Conservation (phyloP, 1,140 invertebrate species). For the Trichonephila inaurata region DNA sequence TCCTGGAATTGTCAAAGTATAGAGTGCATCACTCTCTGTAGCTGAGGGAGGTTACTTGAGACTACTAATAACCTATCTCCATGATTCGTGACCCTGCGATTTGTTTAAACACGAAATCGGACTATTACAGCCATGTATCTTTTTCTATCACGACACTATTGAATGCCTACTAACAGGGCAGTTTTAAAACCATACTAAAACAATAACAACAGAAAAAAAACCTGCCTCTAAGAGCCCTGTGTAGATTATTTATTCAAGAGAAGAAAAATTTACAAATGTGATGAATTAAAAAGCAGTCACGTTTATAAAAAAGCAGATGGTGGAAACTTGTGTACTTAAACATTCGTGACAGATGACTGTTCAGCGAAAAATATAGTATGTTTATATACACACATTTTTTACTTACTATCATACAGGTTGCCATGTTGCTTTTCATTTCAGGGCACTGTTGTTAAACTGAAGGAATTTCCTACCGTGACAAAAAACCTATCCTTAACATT, state of each 20-base stretch:
- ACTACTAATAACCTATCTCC: background rate
- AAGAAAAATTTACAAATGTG: background rate
- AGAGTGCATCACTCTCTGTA: background rate
- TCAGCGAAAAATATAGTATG: background rate
- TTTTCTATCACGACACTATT: background rate
- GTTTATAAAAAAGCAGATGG: background rate
- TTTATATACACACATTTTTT: background rate
- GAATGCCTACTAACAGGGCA: background rate
- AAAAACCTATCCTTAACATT: too few relatives aligned
- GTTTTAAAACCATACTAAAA: background rate
- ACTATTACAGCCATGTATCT: constrained; percentile 15
- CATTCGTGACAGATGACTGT: background rate
- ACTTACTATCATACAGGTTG: background rate
- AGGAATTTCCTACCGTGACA: background rate
- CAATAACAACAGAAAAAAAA: background rate
- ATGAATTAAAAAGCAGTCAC: background rate
- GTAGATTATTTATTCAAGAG: constrained; percentile 30
- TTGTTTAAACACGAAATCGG: constrained; percentile 39
- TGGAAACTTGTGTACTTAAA: background rate
- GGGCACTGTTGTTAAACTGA: background rate
- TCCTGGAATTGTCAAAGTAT: background rate
- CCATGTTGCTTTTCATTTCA: background rate
- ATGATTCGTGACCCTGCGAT: constrained; percentile 19
- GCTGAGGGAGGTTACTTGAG: background rate
- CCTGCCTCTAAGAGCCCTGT: background rate